These are phyloP conservation scores for Gorsachius goisagi DNA, from an alignment of 2,113 vertebrate species.

Conservation along the genomic window DNA sequence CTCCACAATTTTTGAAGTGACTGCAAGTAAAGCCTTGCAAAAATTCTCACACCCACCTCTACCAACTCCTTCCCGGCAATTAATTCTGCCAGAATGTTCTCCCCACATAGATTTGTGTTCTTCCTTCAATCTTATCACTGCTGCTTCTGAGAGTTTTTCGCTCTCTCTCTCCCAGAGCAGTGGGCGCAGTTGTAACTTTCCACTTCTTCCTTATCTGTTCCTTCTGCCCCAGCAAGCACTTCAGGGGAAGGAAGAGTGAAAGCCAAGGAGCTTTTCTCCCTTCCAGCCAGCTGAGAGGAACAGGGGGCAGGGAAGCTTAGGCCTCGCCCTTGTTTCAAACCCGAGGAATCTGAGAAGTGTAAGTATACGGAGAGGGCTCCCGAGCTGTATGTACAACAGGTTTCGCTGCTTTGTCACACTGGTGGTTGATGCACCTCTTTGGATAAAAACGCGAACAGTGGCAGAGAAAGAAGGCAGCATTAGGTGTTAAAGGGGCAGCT, in stretches of 20 bases:
- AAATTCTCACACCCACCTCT: constrained; percentile 66
- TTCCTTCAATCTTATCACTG: constrained; percentile 45
- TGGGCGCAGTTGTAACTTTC: constrained; percentile 27
- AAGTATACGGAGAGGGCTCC: background rate
- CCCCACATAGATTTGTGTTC: constrained; percentile 38
- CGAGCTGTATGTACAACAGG: accelerated
- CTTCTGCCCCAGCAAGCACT: background rate
- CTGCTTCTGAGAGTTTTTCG: background rate
- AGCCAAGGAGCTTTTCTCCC: background rate
- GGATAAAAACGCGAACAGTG: background rate
- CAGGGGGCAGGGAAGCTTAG: background rate
- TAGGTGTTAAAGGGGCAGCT: background rate
- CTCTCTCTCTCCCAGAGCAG: constrained; percentile 8
- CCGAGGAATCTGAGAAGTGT: background rate
- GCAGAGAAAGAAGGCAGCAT: background rate
- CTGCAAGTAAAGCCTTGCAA: constrained; percentile 59
- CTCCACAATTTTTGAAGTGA: constrained; percentile 41
- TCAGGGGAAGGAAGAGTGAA: background rate
- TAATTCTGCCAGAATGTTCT: constrained; percentile 68
- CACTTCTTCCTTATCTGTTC: background rate
- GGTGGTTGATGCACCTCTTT: accelerated
- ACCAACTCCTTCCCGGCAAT: constrained; percentile 56
- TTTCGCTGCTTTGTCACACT: background rate
- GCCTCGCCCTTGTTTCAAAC: background rate
- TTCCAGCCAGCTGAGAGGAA: background rate